A percentile compares a stretch with the other conserved stretches of the same genome.
Conservation (phyloP, 2,888 invertebrate genomes). For the Neelides folsomi region DNA sequence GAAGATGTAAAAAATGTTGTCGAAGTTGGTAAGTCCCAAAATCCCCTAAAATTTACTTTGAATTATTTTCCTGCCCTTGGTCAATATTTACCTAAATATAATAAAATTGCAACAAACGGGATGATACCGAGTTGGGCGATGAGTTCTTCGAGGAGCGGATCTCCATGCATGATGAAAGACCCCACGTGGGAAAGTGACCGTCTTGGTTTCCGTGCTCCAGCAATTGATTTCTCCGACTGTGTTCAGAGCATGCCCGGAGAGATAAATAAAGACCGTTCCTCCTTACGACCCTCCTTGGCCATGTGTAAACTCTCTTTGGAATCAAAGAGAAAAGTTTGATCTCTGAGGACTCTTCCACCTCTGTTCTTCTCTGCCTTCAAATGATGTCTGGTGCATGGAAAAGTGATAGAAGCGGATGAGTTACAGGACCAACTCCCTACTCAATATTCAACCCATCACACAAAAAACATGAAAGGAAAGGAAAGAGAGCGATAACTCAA, state of each 20-base stretch:
- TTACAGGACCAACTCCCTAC: no score
- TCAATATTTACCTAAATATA: no score
- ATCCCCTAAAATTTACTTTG: constrained; percentile 16
- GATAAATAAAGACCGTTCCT: not conserved
- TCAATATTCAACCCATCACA: no score
- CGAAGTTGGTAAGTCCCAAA: constrained; percentile 28
- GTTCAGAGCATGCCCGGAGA: not conserved
- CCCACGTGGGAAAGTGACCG: not conserved
- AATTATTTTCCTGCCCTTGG: no score
- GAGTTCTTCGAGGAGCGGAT: constrained; percentile 12
- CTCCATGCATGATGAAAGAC: constrained; percentile 11
- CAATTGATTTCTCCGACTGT: not conserved
- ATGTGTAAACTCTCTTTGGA: not conserved
- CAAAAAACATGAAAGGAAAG: no score
- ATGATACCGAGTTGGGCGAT: constrained; percentile 13
- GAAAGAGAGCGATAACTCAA: no score
- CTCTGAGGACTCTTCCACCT: not conserved
- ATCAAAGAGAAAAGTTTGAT: not conserved
- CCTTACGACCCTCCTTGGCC: not conserved
- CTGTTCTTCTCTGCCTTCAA: no score
- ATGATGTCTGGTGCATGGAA: no score
- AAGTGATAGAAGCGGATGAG: no score
- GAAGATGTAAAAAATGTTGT: constrained; percentile 25
- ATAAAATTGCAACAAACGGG: no score
- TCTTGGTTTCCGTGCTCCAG: not conserved